Percentiles rank a stretch among this genome's conserved stretches.
Evolutionary conservation across 2,888 invertebrate genomes (phyloP).

Genomic region (Aquatica leii): DNA sequence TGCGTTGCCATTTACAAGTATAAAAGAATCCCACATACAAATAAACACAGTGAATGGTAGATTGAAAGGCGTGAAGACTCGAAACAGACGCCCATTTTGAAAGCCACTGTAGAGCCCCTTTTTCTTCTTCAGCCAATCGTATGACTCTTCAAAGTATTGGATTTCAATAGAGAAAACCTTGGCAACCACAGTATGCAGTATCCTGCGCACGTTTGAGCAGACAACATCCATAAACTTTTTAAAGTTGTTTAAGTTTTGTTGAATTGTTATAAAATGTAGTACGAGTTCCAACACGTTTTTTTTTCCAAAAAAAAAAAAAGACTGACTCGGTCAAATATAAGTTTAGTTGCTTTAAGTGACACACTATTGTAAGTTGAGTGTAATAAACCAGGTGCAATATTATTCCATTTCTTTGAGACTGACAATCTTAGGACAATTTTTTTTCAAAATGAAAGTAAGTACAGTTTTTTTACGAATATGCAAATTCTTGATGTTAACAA

Average conservation of each 20-base stretch:
- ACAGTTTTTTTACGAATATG: too few species aligned
- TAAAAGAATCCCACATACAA: constrained; percentile 17
- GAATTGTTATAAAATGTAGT: too few species aligned
- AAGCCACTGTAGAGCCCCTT: constrained; percentile 23
- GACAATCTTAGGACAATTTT: constrained; percentile 1
- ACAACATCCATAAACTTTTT: constrained; percentile 33
- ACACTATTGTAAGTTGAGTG: neutral
- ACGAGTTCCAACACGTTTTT: too few species aligned
- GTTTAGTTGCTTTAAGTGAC: neutral
- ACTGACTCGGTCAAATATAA: too few species aligned
- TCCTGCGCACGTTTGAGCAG: constrained; percentile 50
- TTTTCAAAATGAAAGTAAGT: constrained; percentile 16
- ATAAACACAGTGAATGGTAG: constrained; percentile 31
- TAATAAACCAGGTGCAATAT: neutral
- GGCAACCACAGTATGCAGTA: constrained; percentile 49
- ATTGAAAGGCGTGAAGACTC: constrained; percentile 19
- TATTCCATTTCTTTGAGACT: neutral
- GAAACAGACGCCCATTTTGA: constrained; percentile 20
- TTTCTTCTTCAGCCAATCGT: constrained; percentile 41
- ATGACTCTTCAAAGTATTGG: constrained; percentile 37
- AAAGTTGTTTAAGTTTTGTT: neutral
- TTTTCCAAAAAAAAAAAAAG: too few species aligned
- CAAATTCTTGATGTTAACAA: too few species aligned
- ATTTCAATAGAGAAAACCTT: constrained; percentile 43
- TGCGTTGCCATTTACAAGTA: neutral